Evolutionary conservation across 2,797 vertebrate species (phyloP).

Genomic region (Enteromius anoplus): DNA sequence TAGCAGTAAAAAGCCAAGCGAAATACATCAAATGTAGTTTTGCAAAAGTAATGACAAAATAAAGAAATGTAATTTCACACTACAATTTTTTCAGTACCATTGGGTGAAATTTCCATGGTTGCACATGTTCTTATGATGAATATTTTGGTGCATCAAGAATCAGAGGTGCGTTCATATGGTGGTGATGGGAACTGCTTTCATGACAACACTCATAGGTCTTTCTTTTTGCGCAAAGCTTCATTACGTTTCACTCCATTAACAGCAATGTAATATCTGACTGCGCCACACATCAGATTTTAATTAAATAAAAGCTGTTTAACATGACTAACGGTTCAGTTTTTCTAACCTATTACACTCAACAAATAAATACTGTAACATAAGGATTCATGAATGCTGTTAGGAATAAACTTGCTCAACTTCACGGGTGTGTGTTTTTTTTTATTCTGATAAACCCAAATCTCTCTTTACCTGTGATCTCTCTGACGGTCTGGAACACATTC

Average conservation of each 20-base stretch:
- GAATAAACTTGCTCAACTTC: neutral
- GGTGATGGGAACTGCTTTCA: conserved; percentile 59
- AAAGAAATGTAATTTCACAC: neutral
- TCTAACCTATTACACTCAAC: conserved; percentile 67
- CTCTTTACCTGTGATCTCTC: conserved; percentile 93
- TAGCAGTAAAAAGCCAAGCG: neutral
- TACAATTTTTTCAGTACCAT: neutral
- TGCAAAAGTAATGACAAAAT: too few relatives aligned
- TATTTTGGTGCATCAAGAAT: neutral
- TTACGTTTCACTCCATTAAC: conserved; percentile 79
- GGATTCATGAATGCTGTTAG: neutral
- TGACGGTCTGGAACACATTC: conserved; percentile 91
- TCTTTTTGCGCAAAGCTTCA: conserved; percentile 75
- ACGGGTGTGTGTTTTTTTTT: neutral
- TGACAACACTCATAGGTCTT: conserved; percentile 71
- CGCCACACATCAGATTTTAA: conserved; percentile 69
- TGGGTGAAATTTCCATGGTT: neutral
- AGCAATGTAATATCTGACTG: conserved; percentile 65
- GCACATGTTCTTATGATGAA: conserved; percentile 6
- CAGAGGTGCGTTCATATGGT: conserved; percentile 9
- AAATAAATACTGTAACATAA: conserved; percentile 56
- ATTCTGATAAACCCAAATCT: neutral
- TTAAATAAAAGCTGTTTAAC: conserved; percentile 73
- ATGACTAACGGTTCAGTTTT: conserved; percentile 69
- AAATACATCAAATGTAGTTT: too few relatives aligned